Percentiles rank a stretch among this genome's conserved stretches.
phyloP scores from a whole-genome alignment of 2,113 vertebrate genomes.

The Phasianus colchicus region DNA sequence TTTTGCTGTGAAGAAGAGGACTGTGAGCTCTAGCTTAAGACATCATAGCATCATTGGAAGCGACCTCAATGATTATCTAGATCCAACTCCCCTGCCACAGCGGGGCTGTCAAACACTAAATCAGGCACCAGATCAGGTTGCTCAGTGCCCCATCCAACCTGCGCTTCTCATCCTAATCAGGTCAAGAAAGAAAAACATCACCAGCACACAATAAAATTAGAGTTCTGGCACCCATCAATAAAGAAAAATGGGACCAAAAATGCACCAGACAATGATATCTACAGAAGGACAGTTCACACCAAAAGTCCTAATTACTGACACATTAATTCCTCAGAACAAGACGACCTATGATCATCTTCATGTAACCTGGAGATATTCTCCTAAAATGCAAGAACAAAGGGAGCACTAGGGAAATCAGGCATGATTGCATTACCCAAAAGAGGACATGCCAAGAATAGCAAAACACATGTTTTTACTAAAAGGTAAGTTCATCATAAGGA shows the following conservation, averaged over 20 bases:
- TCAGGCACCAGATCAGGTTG: too few relatives aligned
- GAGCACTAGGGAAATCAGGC: not conserved
- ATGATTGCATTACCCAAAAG: not conserved
- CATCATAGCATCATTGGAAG: not conserved
- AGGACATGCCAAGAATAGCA: not conserved
- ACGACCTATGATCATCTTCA: not conserved
- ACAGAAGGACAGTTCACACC: not conserved
- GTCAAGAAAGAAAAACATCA: not conserved
- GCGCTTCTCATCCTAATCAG: not conserved
- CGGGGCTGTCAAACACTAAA: too few relatives aligned
- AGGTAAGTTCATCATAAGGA: not conserved
- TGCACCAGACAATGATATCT: not conserved
- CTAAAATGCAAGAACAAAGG: not conserved
- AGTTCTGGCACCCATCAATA: not conserved
- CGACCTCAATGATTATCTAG: too few relatives aligned
- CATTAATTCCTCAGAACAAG: not conserved
- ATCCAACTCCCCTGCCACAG: too few relatives aligned
- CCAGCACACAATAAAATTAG: not conserved
- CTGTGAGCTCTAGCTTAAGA: not conserved
- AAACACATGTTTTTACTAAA: not conserved
- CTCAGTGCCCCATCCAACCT: too few relatives aligned
- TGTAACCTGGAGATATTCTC: not conserved
- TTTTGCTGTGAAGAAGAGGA: not conserved
- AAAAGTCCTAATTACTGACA: not conserved
- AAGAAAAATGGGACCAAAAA: not conserved